Base-by-base conservation (phyloP, 2,797 vertebrate genomes). In the Acanthurus tractus region DNA sequence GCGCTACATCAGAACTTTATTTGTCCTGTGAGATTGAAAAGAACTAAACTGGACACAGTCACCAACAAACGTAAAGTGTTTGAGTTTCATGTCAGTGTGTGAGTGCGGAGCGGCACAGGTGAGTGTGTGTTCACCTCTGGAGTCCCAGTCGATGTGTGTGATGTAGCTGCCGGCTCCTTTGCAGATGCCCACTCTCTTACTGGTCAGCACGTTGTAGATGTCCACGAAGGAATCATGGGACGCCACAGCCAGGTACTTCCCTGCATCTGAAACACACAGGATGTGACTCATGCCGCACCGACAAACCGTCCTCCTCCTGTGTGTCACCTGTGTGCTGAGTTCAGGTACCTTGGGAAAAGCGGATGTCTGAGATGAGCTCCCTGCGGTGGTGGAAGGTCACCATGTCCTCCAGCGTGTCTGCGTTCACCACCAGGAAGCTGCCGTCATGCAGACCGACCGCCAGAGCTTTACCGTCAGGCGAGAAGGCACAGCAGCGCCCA, bases 211-310 rank as follows among this genome's bases (percentile, higher is more conserved):
- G 0, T 97, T 97, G 93, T 99, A 99, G 86, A 99, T 96, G 89
- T 99, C 98, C 84, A 99, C 97, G 68, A 98, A 99, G 74, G 96
- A 96, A 89, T 99, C 98, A 3, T 99, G 97, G 36, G 98, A 99
- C 49, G 97, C 97, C 93, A 99, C 98, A 0, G 97, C 97, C 78
- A 99, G 93, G 84, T 97, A 99, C 89, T 98, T 99, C 72, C 98
- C 98, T 38, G 96, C 93, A 86, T 98, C 98, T 99, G 74, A 34
- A 34, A 34, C 29, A 34, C 29, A 34, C 29, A 63, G 22, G 23
- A 3, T 12, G 6, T 3, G 53, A 9, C 29, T 34, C 29, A 34
- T 34, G 29, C 29, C 29, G 29, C 29, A 34, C 29, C 6, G 29
- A 34, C 29, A 5, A 34, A 34, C 7, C 29, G 29, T 34, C 29